Conservation (phyloP, 2,797 vertebrate genomes). For the Artibeus jamaicensis region DNA sequence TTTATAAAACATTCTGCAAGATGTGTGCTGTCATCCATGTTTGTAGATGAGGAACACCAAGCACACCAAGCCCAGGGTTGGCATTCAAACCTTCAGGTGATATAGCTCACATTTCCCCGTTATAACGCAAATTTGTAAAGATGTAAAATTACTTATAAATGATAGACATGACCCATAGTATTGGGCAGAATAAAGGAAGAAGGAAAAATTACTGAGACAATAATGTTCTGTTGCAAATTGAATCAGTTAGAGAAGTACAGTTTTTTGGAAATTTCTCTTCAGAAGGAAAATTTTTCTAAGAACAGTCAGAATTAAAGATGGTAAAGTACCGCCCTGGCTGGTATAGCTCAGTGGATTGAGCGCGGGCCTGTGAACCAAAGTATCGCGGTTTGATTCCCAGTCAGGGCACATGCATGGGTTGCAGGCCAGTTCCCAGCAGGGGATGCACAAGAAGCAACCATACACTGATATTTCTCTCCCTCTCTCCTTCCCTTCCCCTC, state of each 20-base stretch:
- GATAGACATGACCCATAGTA: not conserved
- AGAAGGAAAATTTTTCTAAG: slow-evolving; percentile 22
- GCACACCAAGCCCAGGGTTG: not conserved
- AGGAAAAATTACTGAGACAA: not conserved
- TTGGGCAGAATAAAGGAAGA: not conserved
- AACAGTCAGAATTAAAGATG: not conserved
- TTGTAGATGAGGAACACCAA: not conserved
- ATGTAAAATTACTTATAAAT: not conserved
- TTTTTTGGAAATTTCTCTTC: not conserved
- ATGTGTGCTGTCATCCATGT: not conserved
- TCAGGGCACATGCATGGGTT: too few relatives aligned
- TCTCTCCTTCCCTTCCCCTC: too few relatives aligned
- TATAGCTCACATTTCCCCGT: not conserved
- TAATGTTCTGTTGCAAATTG: not conserved
- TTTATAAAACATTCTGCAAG: not conserved
- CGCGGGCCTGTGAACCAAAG: too few relatives aligned
- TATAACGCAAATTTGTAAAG: not conserved
- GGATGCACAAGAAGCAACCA: too few relatives aligned
- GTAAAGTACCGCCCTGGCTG: not conserved
- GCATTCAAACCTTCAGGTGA: not conserved
- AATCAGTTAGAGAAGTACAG: not conserved
- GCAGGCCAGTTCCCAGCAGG: too few relatives aligned
- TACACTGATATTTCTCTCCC: too few relatives aligned
- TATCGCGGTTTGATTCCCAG: too few relatives aligned
- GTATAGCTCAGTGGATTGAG: too few relatives aligned